Percentiles rank a stretch among this genome's conserved stretches.
These are phyloP conservation scores for Acromyrmex heyeri DNA, from an alignment of 1,140 invertebrate species.

Conservation along the genomic window DNA sequence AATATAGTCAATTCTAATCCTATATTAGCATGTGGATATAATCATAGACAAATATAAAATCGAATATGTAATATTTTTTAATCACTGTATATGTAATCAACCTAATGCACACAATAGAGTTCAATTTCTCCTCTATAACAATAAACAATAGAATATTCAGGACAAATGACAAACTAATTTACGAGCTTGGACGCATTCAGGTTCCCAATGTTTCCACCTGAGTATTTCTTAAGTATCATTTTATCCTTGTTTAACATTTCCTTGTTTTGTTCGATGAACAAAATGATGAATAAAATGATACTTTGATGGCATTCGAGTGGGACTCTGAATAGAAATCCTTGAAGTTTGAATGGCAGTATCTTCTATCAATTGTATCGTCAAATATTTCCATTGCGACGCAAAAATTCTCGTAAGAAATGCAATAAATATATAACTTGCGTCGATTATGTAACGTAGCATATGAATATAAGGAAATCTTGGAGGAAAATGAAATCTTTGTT, in stretches of 20 bases:
- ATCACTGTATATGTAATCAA: background rate
- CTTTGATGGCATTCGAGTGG: no score
- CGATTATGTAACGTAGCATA: slow-evolving; percentile 32
- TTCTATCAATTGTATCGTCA: background rate
- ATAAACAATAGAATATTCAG: slow-evolving; percentile 10
- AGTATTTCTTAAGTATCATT: no score
- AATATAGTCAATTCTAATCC: background rate
- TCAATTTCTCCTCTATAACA: slow-evolving; percentile 8
- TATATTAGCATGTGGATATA: background rate
- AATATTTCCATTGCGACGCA: background rate
- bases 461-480: background rate
- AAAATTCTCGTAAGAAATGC: background rate
- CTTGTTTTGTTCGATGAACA: no score
- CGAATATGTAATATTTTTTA: background rate
- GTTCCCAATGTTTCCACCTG: no score
- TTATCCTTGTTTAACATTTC: no score
- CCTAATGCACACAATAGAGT: no score
- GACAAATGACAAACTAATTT: background rate
- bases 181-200: no score
- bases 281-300: no score
- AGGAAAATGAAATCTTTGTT: background rate
- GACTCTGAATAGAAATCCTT: no score
- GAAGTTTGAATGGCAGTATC: background rate
- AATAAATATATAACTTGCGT: background rate
- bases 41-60: background rate